These are phyloP conservation scores for Balaeniceps rex DNA, from an alignment of 2,113 vertebrate species.

Conservation along the genomic window DNA sequence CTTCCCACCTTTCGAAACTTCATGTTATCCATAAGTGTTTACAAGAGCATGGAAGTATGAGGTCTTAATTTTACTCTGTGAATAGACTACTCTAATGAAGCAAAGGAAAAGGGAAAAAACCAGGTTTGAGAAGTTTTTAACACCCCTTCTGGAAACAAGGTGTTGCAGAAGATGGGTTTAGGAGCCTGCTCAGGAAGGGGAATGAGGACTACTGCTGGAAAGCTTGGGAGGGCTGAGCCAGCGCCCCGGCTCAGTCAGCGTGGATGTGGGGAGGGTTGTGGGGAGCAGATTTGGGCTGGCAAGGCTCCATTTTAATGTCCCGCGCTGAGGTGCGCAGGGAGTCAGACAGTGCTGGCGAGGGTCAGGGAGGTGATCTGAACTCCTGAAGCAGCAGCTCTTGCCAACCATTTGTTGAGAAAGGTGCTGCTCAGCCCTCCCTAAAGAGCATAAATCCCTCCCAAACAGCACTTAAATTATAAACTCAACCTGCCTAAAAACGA, in stretches of 20 bases:
- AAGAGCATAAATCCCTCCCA: neutral
- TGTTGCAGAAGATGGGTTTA: neutral
- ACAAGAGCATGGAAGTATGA: neutral
- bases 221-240: neutral
- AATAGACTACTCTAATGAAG: neutral
- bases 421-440: neutral
- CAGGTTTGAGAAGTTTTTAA: neutral
- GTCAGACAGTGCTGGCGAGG: neutral
- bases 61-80: neutral
- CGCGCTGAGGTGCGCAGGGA: neutral
- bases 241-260: neutral
- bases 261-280: accelerated
- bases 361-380: neutral
- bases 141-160: neutral
- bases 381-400: neutral
- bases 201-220: neutral
- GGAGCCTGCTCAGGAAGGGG: neutral
- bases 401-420: neutral
- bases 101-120: neutral
- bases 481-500: neutral
- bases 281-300: accelerated
- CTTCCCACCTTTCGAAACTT: neutral
- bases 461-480: neutral
- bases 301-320: neutral
- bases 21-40: neutral